Evolutionary conservation across 2,113 vertebrate species (phyloP), one percentile per base, ranked within the genome.

Genomic region (Platycercus adscitus): DNA sequence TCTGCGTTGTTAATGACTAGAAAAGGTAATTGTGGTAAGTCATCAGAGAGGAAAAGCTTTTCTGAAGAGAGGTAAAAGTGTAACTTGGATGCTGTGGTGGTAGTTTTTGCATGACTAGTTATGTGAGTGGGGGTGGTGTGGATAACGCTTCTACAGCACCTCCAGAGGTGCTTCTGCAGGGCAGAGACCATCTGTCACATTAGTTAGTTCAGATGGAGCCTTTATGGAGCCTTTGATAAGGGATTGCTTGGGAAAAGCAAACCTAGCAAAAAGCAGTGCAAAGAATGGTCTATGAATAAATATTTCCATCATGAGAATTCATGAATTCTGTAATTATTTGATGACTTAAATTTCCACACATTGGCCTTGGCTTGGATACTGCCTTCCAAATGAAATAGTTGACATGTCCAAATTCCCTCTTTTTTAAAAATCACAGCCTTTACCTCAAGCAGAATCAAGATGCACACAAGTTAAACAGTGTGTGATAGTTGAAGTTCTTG

Each of bases 51-150:
- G 43, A 91, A 61, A 47, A 85, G 50, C 43, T 88, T 88, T 85
- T 56, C 80, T 63, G n/a, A 81, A 63, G 69, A 77, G 52, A 77
- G 41, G 66, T 73, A 78, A 91, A 77, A 58, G 31, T 21, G n/a
- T 49, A 78, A 68, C n/a, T 50, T 91, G 79, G 50, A 43, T 82
- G 75, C 64, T 43, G 78, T 52, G 78, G 70, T 91, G 77, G 37
- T 73, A 24, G n/a, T 56, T 94, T 96, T 95, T 87, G 78, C 56
- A 65, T 69, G 73, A 79, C 44, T 91, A 25, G 49, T 71, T 89
- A 5, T 13, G 49, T 43, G 75, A 56, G 49, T 31, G 73, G 52
- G 28, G 13, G 15, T 64, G 52, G 11, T 66, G 46, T 84, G 55
- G 47, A 9, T 68, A 35, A 6, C 11, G 2, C 17, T 77, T 69